Evolutionary conservation across 2,797 vertebrate genomes (phyloP), one percentile per base, ranked within the genome.

Genomic region (Sebastiscus albofasciatus): DNA sequence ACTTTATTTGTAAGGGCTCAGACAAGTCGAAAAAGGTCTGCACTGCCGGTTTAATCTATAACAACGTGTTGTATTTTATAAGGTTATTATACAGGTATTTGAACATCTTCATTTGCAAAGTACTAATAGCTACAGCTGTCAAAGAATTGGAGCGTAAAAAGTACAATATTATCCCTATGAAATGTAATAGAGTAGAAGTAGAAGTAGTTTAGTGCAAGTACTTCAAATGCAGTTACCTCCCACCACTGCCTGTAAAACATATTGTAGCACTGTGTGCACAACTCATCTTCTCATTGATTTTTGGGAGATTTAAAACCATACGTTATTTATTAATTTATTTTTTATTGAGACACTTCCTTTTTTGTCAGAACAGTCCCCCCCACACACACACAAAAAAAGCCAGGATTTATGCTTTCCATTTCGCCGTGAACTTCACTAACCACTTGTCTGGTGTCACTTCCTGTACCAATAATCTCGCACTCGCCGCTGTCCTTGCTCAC

Each of bases 371-470:
- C 54, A 12, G 4, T 14, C 46, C n/a, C 2, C 13, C 22, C 14
- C 7, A 13, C 0, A 3, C 31, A 5, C 14, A 31, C 4, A 7
- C 8, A 26, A 59, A 72, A 67, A 34, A 69, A 33, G 20, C 29
- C 9, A 68, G 22, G 39, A 90, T 84, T 85, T 62, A 87, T 78
- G 1, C 58, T 56, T 79, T 77, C 66, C 66, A 60, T 88, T 81
- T 60, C n/a, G 1, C 54, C 1, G 20, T 27, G 67, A 92, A 89
- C 83, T 81, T 72, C 46, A 64, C 69, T 75, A 67, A 85, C 71
- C 77, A 66, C 87, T 89, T 73, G 71, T 84, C 79, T 77, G 59
- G 0, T 77, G 84, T 87, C 84, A 85, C 75, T 81, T 91, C 71
- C 69, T 34, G 70, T 55, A 33, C 86, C 80, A 70, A 87, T 87